Evolutionary conservation across 2,113 vertebrate genomes (phyloP).

Genomic region (Herpetotheres cachinnans): DNA sequence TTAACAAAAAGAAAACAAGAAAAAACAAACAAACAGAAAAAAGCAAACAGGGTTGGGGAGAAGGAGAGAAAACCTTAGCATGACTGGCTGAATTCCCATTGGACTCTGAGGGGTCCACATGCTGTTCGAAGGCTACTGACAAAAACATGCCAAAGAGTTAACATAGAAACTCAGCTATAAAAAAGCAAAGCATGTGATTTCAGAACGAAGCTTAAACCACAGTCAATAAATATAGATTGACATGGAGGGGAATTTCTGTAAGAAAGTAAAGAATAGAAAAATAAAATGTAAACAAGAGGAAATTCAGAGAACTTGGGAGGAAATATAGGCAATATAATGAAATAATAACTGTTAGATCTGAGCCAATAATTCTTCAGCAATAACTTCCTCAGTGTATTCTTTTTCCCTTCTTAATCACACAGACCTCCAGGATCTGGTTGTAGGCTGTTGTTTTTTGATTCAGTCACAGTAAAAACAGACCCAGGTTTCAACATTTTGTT

Average conservation of each 20-base stretch:
- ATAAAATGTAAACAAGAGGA: neutral
- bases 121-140: neutral
- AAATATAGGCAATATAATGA: neutral
- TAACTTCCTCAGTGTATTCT: neutral
- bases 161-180: neutral
- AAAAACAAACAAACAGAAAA: accelerated
- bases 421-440: neutral
- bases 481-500: neutral
- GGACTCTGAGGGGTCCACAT: neutral
- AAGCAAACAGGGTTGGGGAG: accelerated
- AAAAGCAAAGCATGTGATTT: neutral
- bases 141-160: neutral
- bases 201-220: neutral
- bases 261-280: neutral
- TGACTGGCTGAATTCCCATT: neutral
- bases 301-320: neutral
- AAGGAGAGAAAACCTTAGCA: neutral
- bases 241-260: neutral
- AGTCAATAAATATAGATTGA: neutral
- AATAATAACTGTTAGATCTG: neutral
- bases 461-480: neutral
- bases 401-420: neutral
- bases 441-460: neutral
- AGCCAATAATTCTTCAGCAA: neutral
- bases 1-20: accelerated